phyloP scores from a whole-genome alignment of 2,113 vertebrate genomes.

The Mesocricetus auratus region DNA sequence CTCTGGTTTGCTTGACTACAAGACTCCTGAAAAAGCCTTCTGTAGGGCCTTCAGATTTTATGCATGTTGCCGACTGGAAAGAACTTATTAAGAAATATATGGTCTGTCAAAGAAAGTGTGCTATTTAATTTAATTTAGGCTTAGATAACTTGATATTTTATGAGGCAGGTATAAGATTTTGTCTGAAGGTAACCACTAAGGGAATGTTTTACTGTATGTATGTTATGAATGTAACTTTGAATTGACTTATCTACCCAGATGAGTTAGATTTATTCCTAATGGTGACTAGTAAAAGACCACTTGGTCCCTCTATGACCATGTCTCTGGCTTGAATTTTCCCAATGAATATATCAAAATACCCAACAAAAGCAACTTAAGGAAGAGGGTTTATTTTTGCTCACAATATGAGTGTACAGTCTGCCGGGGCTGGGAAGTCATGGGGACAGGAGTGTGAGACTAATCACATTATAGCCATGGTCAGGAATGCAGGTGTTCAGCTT shows the following conservation, averaged over 20 bases:
- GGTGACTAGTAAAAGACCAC: not conserved
- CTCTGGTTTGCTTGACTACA: constrained; percentile 48
- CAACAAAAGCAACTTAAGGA: not conserved
- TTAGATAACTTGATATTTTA: constrained; percentile 73
- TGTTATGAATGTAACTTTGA: constrained; percentile 61
- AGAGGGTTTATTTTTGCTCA: not conserved
- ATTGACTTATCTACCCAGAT: not conserved
- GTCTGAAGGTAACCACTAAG: constrained; percentile 24
- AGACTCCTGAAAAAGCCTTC: not conserved
- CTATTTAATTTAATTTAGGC: constrained; percentile 74
- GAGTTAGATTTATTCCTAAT: constrained; percentile 41
- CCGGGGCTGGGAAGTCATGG: too few species aligned
- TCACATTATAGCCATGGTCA: not conserved
- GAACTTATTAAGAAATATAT: constrained; percentile 72
- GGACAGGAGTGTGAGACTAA: too few species aligned
- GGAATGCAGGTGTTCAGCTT: not conserved
- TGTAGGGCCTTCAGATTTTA: constrained; percentile 73
- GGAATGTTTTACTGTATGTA: constrained; percentile 64
- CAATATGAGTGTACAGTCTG: not conserved
- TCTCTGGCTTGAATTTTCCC: not conserved
- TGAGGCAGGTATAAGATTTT: constrained; percentile 72
- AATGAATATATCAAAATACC: not conserved
- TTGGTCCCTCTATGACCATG: not conserved
- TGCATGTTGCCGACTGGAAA: constrained; percentile 61
- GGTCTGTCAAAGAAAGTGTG: constrained; percentile 77